Base-by-base conservation (phyloP, 2,888 invertebrate species). In the Polydrusus tereticollis region DNA sequence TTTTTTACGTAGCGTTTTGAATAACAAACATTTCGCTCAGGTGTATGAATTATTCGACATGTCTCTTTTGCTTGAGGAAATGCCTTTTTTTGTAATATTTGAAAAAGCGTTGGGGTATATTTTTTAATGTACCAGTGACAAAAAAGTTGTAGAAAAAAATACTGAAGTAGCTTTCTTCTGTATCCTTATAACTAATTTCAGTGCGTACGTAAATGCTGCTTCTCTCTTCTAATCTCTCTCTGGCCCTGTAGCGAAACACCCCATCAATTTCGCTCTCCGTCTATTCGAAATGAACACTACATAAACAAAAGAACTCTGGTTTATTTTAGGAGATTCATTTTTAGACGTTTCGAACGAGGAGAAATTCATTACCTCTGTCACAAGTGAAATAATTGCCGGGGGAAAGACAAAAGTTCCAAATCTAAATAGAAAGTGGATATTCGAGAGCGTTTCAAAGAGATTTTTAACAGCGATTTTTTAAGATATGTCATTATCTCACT, bases 251-350 rank as follows among this genome's bases (percentile, higher is more conserved):
- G 16, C 8, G 7, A 55, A 55, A 16, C n/a, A n/a, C 52, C 16
- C 52, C 16, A 55, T 55, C 52, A 55, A 55, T 55, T 55, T 58
- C 21, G 23, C 45, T 29, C 33, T 38, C 55, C 65, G 57, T 66
- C 65, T 66, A 57, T 36, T 66, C 52, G 7, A 55, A 55, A 55
- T 55, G 18, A 55, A 33, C 52, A 55, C 52, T 52, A 50, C 55
- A 66, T 66, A 41, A 66, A 66, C 65, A 66, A 66, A 55, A 66
- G 65, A 65, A 41, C 41, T 66, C 65, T 55, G 57, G 65, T 66
- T 66, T 66, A 66, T 66, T 66, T 66, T 41, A 23, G 57, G 16
- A 26, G 26, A 57, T 66, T 45, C 65, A 43, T 41, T 66, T 66
- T 66, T 66, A 66, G 65, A 67, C 58, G 26, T 58, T 58, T 21